These are phyloP conservation scores for Microtus oregoni DNA, from an alignment of 2,113 vertebrate species.

Conservation along the genomic window DNA sequence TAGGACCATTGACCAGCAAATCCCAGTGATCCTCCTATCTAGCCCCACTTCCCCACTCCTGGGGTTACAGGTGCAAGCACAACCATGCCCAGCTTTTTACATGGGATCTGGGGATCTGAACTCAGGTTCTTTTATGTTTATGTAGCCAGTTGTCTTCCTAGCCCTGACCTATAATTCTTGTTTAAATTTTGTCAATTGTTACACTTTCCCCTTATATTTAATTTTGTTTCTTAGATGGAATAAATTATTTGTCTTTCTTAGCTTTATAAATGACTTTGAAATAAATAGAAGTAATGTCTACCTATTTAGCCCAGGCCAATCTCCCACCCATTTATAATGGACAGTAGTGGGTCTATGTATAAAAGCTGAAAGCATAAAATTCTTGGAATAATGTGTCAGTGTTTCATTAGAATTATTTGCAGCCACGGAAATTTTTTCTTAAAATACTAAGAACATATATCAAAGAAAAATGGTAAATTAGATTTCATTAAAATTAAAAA, in stretches of 20 bases:
- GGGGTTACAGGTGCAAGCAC: background rate
- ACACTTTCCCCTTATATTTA: background rate
- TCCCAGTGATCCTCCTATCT: background rate
- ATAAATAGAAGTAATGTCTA: background rate
- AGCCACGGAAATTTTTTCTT: background rate
- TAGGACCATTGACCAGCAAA: background rate
- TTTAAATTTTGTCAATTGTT: background rate
- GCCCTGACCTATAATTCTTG: background rate
- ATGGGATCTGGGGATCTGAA: background rate
- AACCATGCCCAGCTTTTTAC: background rate
- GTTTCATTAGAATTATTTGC: background rate
- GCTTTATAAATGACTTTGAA: background rate
- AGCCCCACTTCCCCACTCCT: background rate
- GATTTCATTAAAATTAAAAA: conserved; percentile 33
- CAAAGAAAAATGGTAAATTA: conserved; percentile 14
- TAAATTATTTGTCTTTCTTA: background rate
- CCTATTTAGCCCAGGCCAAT: background rate
- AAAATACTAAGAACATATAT: background rate
- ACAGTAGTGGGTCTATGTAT: background rate
- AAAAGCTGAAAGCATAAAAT: background rate
- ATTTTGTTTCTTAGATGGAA: background rate
- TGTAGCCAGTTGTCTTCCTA: background rate
- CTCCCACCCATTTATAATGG: background rate
- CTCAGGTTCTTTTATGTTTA: background rate
- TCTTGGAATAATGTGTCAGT: background rate